Evolutionary conservation across 2,888 invertebrate species (phyloP).

Genomic region (Pachymerium ferrugineum): DNA sequence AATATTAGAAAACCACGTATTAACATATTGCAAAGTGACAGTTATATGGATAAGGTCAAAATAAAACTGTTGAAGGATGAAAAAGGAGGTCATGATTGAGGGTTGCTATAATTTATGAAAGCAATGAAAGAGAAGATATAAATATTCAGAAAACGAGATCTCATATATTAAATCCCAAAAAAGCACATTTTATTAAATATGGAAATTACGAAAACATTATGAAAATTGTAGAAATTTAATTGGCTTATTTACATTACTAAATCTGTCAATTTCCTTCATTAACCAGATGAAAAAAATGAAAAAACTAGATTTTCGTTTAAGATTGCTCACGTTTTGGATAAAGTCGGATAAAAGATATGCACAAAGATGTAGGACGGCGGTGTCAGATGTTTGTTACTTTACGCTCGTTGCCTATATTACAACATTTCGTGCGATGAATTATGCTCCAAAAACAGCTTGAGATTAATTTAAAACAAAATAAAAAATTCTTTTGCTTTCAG

Average conservation of each 20-base stretch:
- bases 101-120: neutral
- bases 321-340: conserved; percentile 9
- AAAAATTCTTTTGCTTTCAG: neutral
- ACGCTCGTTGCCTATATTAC: neutral
- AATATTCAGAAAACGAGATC: neutral
- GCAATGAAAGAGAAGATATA: neutral
- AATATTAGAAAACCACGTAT: too few relatives aligned
- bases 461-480: neutral
- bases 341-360: neutral
- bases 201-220: neutral
- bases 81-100: neutral
- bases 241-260: neutral
- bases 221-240: neutral
- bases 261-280: conserved; percentile 12
- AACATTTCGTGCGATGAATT: conserved; percentile 15
- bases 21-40: neutral
- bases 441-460: neutral
- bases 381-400: too few relatives aligned
- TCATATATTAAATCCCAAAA: neutral
- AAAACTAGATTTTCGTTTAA: conserved; percentile 14
- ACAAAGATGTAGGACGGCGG: neutral
- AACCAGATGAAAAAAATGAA: neutral
- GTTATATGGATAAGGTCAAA: neutral
- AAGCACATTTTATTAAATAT: neutral
- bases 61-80: neutral